Conservation (phyloP, 2,888 invertebrate species). For the Acanthoscelides obtectus region DNA sequence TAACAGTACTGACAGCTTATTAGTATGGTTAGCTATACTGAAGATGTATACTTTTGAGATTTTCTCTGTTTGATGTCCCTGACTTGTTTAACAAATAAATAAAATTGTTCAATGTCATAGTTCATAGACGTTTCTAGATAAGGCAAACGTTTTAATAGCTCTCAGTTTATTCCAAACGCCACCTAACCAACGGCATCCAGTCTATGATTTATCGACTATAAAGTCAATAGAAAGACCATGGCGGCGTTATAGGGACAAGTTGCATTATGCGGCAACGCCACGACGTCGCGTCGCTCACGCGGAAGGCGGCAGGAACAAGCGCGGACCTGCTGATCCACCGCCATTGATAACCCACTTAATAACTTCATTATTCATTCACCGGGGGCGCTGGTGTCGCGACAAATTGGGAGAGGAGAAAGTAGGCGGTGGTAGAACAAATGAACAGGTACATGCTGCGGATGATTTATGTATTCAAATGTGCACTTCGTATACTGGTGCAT, state of each 20-base stretch:
- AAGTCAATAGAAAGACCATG: constrained; percentile 13
- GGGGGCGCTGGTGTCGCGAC: not conserved
- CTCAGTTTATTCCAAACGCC: not conserved
- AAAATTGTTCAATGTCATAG: too few relatives aligned
- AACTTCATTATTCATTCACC: constrained; percentile 22
- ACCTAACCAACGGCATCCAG: not conserved
- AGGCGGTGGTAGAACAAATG: not conserved
- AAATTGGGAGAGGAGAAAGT: not conserved
- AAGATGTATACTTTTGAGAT: too few relatives aligned
- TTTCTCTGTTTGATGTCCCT: too few relatives aligned
- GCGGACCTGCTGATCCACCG: not conserved
- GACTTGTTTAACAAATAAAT: too few relatives aligned
- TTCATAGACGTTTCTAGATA: too few relatives aligned
- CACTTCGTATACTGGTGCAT: not conserved
- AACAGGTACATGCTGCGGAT: not conserved
- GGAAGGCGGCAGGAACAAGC: not conserved
- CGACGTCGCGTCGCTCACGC: not conserved
- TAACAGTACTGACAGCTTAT: too few relatives aligned
- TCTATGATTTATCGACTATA: not conserved
- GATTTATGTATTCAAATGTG: not conserved
- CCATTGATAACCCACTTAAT: constrained; percentile 25
- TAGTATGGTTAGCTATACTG: too few relatives aligned
- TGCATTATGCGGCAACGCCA: constrained; percentile 1
- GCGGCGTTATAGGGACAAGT: constrained; percentile 39
- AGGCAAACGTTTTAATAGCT: too few relatives aligned